phyloP scores from a whole-genome alignment of 2,113 vertebrate species.

The Puffinus mauretanicus region DNA sequence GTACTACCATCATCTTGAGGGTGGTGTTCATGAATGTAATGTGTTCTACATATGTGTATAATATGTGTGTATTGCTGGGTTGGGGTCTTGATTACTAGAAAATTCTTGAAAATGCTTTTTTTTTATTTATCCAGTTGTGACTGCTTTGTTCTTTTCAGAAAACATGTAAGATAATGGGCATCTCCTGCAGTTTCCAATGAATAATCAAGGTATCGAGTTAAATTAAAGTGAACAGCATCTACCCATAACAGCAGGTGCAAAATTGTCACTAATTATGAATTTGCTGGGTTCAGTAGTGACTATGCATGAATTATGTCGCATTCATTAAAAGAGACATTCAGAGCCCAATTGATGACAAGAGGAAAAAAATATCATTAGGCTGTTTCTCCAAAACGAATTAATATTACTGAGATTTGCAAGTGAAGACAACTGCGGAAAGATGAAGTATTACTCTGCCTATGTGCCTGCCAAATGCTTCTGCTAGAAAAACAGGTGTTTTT shows the following conservation, averaged over 20 bases:
- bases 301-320: constrained; percentile 63
- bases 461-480: not conserved
- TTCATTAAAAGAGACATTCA: constrained; percentile 62
- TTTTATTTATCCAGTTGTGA: not conserved
- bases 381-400: not conserved
- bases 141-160: constrained; percentile 31
- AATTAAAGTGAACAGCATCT: constrained; percentile 68
- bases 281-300: constrained; percentile 71
- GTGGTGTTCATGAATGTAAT: not conserved
- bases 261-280: constrained; percentile 75
- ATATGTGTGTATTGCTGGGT: not conserved
- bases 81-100: not conserved
- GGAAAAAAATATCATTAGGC: not conserved
- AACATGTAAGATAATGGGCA: constrained; percentile 26
- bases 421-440: not conserved
- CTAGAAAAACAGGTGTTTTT: not conserved
- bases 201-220: constrained; percentile 72
- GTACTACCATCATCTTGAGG: not conserved
- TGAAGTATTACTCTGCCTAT: not conserved
- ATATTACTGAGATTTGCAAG: not conserved
- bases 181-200: constrained; percentile 53
- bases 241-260: constrained; percentile 72
- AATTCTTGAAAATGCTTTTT: not conserved
- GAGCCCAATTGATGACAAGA: constrained; percentile 15
- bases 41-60: not conserved